Percentiles rank a stretch among this genome's conserved stretches.
phyloP scores from a whole-genome alignment of 2,113 vertebrate species.

The Lampris megalopsis region DNA sequence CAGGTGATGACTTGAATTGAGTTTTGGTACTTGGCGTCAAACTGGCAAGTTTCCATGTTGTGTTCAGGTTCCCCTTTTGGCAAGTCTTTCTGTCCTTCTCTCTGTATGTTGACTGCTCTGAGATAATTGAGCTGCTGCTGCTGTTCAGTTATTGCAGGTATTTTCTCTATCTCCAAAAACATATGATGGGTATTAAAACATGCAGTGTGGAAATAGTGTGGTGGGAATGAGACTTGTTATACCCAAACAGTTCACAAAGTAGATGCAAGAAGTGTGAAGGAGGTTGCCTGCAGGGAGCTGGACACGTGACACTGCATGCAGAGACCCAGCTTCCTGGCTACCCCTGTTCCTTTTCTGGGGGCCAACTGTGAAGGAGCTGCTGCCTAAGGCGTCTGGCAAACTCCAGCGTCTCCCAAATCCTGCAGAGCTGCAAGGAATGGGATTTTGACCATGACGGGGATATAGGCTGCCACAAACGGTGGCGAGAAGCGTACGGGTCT shows the following conservation, averaged over 20 bases:
- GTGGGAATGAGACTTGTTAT: neutral
- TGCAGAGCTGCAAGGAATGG: constrained; percentile 36
- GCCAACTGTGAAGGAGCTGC: constrained; percentile 27
- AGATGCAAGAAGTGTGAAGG: neutral
- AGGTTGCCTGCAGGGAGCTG: neutral
- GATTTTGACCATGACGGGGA: constrained; percentile 43
- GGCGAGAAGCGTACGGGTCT: constrained; percentile 23
- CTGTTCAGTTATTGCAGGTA: neutral
- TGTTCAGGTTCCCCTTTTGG: neutral
- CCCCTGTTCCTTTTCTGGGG: constrained; percentile 8
- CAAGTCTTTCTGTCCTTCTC: neutral
- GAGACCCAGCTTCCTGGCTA: constrained; percentile 7
- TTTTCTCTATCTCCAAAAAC: neutral
- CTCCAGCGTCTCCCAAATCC: constrained; percentile 48
- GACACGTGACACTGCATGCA: neutral
- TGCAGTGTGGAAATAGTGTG: neutral
- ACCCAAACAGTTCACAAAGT: neutral
- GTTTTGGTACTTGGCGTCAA: neutral
- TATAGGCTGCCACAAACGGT: constrained; percentile 13
- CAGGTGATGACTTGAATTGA: too few species aligned
- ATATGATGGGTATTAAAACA: neutral
- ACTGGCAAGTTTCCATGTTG: neutral
- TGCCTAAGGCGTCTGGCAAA: constrained; percentile 36
- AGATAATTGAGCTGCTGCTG: constrained; percentile 20
- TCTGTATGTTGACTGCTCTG: constrained; percentile 1